Percentiles rank a stretch among this genome's conserved stretches.
phyloP scores from a whole-genome alignment of 2,888 invertebrate species.

The Pandemis cinnamomeana region DNA sequence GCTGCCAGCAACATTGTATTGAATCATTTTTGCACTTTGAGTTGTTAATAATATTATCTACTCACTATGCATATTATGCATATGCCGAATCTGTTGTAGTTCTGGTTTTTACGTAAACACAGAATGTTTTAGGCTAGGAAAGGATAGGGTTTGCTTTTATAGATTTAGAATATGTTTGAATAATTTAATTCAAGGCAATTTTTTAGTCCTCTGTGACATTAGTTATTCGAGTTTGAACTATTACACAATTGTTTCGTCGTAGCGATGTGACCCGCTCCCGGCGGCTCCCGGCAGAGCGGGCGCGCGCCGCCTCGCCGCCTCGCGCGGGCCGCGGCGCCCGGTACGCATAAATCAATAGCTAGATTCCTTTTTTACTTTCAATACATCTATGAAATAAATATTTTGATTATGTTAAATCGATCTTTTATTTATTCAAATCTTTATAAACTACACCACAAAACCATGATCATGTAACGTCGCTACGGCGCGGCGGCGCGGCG shows the following conservation, averaged over 20 bases:
- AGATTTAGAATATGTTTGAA: constrained; percentile 7
- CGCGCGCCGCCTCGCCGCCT: constrained; percentile 1
- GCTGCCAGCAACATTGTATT: neutral
- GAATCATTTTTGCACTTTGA: neutral
- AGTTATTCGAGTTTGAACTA: no score
- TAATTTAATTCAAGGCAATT: neutral
- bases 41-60: no score
- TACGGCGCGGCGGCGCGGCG: constrained; percentile 11
- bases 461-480: constrained; percentile 35
- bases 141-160: constrained; percentile 9
- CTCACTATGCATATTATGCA: no score
- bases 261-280: neutral
- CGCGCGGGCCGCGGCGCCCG: constrained; percentile 19
- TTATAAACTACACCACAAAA: constrained; percentile 42
- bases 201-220: constrained; percentile 4
- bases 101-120: neutral
- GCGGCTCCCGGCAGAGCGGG: neutral
- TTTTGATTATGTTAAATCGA: constrained; percentile 38
- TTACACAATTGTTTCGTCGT: neutral
- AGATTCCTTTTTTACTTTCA: constrained; percentile 31
- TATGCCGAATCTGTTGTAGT: neutral
- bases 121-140: neutral
- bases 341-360: constrained; percentile 18
- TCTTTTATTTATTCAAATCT: constrained; percentile 41
- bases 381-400: constrained; percentile 37